These are phyloP conservation scores for Mormyrus lacerda DNA, from an alignment of 2,113 vertebrate species.

Conservation along the genomic window DNA sequence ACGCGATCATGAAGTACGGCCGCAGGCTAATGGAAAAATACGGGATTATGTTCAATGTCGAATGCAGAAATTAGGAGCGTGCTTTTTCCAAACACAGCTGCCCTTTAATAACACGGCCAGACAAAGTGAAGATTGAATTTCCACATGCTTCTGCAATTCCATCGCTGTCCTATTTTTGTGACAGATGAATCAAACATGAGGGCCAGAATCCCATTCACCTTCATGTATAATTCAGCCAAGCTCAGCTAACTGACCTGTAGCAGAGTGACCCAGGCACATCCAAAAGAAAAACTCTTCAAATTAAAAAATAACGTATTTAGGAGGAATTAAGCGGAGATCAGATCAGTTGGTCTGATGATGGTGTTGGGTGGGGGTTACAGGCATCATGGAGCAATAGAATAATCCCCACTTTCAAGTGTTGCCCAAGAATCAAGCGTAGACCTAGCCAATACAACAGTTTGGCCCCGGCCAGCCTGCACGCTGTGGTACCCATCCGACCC, in stretches of 20 bases:
- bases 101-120: neutral
- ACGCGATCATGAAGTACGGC: neutral
- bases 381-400: neutral
- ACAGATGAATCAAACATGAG: slow-evolving; percentile 35
- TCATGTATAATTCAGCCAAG: slow-evolving; percentile 22
- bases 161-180: slow-evolving; percentile 34
- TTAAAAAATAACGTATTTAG: neutral
- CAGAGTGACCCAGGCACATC: neutral
- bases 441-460: neutral
- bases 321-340: neutral
- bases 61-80: neutral
- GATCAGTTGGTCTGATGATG: neutral
- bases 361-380: neutral
- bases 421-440: neutral
- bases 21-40: neutral
- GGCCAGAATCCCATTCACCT: slow-evolving; percentile 7
- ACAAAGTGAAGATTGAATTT: neutral
- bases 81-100: neutral
- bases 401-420: neutral
- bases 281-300: neutral
- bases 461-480: neutral
- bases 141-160: slow-evolving; percentile 25
- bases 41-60: neutral
- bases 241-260: slow-evolving; percentile 4
- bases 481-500: neutral